Percentiles rank a stretch among this genome's conserved stretches.
Conservation (phyloP, 2,113 vertebrate species). For the Hepsetus odoe region DNA sequence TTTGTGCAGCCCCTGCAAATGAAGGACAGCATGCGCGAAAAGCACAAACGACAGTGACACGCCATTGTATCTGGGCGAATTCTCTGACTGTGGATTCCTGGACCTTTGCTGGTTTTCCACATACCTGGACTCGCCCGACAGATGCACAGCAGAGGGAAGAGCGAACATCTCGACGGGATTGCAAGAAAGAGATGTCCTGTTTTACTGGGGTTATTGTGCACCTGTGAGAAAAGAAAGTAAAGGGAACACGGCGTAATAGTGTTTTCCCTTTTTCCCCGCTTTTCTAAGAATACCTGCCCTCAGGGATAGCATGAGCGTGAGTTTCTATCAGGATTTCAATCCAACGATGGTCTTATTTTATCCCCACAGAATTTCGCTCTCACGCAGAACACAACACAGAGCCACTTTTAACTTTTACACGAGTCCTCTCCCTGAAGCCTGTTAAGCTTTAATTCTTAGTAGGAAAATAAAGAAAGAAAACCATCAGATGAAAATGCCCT, state of each 20-base stretch:
- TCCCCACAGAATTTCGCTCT: neutral
- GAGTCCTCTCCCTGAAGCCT: slow-evolving; percentile 9
- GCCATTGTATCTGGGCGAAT: slow-evolving; percentile 12
- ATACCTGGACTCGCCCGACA: slow-evolving; percentile 10
- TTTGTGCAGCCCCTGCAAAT: slow-evolving; percentile 33
- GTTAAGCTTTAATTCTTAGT: slow-evolving; percentile 21
- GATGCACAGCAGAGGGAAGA: slow-evolving; percentile 6
- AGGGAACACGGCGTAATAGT: neutral
- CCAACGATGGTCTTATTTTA: slow-evolving; percentile 5
- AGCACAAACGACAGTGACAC: slow-evolving; percentile 14
- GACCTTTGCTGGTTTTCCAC: slow-evolving; percentile 23
- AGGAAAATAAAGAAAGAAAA: neutral
- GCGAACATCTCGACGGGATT: neutral
- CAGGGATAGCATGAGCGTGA: slow-evolving; percentile 60
- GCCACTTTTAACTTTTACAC: neutral
- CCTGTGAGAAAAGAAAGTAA: slow-evolving; percentile 14
- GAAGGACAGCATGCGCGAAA: slow-evolving; percentile 12
- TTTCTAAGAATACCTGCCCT: slow-evolving; percentile 61
- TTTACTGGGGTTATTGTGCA: neutral
- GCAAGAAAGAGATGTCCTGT: neutral
- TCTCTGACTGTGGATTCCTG: slow-evolving; percentile 13
- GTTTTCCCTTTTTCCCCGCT: slow-evolving; percentile 38
- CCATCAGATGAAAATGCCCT: neutral
- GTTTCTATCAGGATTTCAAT: slow-evolving; percentile 29
- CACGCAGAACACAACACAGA: neutral